These are phyloP conservation scores for Odocoileus virginianus DNA, from an alignment of 2,113 vertebrate genomes.

Conservation along the genomic window DNA sequence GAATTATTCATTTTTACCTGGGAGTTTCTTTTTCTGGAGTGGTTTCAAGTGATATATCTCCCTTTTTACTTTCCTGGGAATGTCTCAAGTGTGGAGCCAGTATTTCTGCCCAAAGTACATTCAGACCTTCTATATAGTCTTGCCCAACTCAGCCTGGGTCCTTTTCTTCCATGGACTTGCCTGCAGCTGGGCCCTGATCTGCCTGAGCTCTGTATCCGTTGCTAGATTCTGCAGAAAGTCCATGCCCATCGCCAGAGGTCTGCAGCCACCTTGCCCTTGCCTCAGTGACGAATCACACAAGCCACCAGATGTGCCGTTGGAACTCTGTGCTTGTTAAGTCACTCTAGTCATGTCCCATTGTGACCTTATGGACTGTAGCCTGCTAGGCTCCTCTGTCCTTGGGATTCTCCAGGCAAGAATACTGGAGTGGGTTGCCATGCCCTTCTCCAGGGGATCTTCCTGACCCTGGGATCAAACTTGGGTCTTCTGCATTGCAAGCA, in stretches of 20 bases:
- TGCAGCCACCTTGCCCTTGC: neutral
- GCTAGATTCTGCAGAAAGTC: neutral
- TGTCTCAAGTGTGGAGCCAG: neutral
- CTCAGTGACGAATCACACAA: neutral
- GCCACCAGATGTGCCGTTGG: neutral
- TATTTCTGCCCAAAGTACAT: neutral
- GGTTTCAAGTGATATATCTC: neutral
- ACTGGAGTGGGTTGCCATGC: neutral
- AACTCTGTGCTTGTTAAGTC: neutral
- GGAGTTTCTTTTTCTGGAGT: neutral
- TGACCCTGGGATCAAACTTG: neutral
- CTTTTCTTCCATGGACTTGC: neutral
- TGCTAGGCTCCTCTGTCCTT: neutral
- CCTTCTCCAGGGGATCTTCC: neutral
- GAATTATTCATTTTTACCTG: neutral
- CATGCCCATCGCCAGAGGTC: neutral
- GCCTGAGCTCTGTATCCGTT: neutral
- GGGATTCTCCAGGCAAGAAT: neutral
- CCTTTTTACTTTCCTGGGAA: neutral
- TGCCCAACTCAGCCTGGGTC: neutral
- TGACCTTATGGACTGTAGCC: neutral
- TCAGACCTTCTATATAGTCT: neutral
- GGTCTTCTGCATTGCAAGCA: neutral
- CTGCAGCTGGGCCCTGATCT: neutral
- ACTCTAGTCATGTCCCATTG: neutral